A percentile compares a stretch with the other conserved stretches of the same genome.
Conservation (phyloP, 2,797 vertebrate genomes). For the Capromys pilorides region DNA sequence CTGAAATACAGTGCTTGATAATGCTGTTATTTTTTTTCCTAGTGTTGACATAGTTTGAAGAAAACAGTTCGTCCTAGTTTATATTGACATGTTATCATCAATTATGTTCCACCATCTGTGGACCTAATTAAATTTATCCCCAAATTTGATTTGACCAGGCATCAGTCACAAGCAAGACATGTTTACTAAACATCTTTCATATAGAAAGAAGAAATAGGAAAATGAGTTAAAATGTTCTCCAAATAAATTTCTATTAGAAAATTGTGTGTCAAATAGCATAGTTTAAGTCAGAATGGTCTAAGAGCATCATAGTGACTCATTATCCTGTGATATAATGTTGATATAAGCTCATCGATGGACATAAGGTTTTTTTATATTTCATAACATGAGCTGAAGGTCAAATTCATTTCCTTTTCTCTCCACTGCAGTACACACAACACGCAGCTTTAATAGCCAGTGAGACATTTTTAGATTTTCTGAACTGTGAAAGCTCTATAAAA, state of each 20-base stretch:
- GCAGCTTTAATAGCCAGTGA: neutral
- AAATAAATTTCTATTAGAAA: slow-evolving; percentile 72
- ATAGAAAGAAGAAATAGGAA: slow-evolving; percentile 71
- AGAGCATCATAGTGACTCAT: neutral
- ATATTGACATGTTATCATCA: slow-evolving; percentile 83
- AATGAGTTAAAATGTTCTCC: slow-evolving; percentile 74
- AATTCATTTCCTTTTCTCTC: neutral
- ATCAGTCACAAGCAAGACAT: slow-evolving; percentile 83
- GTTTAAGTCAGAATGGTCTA: slow-evolving; percentile 32
- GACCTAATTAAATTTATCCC: slow-evolving; percentile 85
- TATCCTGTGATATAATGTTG: neutral
- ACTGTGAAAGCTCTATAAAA: neutral
- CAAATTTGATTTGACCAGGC: slow-evolving; percentile 84
- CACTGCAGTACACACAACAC: neutral
- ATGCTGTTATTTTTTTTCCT: slow-evolving; percentile 76
- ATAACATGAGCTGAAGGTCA: neutral
- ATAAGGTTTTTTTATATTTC: neutral
- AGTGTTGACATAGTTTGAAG: slow-evolving; percentile 81
- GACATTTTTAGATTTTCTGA: neutral
- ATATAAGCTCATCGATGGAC: neutral
- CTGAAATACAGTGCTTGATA: slow-evolving; percentile 74
- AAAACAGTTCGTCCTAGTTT: slow-evolving; percentile 83
- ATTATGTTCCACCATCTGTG: slow-evolving; percentile 86
- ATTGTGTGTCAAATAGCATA: neutral
- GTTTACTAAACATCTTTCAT: slow-evolving; percentile 82